Evolutionary conservation across 2,797 vertebrate species (phyloP), one percentile per base, ranked within the genome.

Genomic region (Myiothlypis chrysogaster): DNA sequence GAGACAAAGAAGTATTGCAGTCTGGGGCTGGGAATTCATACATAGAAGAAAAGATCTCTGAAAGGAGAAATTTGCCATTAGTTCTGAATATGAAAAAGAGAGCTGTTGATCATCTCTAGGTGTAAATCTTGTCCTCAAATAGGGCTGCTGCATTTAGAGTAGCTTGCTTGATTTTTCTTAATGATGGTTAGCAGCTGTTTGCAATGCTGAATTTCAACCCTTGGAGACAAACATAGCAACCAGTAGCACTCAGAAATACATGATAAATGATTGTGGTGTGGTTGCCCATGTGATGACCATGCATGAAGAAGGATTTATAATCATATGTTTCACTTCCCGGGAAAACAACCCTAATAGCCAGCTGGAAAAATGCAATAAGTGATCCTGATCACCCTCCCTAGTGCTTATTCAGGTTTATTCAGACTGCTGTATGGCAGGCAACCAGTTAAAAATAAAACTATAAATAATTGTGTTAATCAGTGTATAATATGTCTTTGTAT

Each of bases 381-480:
- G 89, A 47, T 81, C 39, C 59, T 49, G 12, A 65, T 83, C 59
- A 18, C 12, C 12, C 20, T 64, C 8, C 22, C 12, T 18, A 27
- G 43, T 84, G 43, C 61, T 85, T 91, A 34, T 70, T 91, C 37
- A 50, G 46, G 12, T 52, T 52, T 52, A 20, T 52, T 30, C 50
- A 64, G 59, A 63, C 44, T 78, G 27, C 61, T 63, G 14, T 79
- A 25, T 91, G 90, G 92, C 72, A 88, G 94, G 34, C 63, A 94
- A 86, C 32, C 14, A 56, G 94, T 96, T 96, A 96, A 95, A 89
- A 92, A 23, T 69, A 83, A 78, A 90, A 39, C 81, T 64, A 61
- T 90, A 95, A 96, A 93, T 96, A 96, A 95, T 95, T 96, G 94
- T 95, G 90, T 87, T 97, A 97, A 97, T 94, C 80, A 86, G 83